phyloP scores from a whole-genome alignment of 2,797 vertebrate species.

The Leuciscus waleckii region DNA sequence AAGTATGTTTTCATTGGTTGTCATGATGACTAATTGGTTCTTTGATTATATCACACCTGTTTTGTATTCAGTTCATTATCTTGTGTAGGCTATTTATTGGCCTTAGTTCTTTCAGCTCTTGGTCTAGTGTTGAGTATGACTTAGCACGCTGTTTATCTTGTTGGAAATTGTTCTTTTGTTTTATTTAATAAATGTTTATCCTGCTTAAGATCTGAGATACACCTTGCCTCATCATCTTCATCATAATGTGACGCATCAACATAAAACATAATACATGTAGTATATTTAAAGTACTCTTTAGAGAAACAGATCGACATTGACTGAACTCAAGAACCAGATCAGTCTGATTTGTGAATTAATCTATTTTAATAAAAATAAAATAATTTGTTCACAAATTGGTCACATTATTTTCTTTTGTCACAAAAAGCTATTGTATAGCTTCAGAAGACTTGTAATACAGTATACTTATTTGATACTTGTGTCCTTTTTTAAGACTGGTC shows the following conservation, averaged over 20 bases:
- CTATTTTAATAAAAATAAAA: background rate
- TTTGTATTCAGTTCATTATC: background rate
- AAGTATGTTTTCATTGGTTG: too few relatives aligned
- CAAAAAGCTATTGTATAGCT: background rate
- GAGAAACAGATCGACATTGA: background rate
- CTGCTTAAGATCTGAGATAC: background rate
- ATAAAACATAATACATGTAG: background rate
- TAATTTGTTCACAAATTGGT: background rate
- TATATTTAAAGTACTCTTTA: background rate
- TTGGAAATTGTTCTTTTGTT: background rate
- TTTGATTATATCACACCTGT: background rate
- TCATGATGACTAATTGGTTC: background rate
- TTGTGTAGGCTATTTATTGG: background rate
- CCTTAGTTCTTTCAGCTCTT: background rate
- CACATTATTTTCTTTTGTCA: background rate
- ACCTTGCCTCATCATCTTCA: background rate
- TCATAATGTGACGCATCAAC: background rate
- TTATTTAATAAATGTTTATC: background rate
- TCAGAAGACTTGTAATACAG: background rate
- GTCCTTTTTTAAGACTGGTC: background rate
- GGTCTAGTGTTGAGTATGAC: too few relatives aligned
- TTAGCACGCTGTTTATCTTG: background rate
- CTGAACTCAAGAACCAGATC: background rate
- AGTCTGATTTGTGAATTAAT: background rate
- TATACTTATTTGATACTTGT: background rate